Evolutionary conservation across 2,113 vertebrate genomes (phyloP), one percentile per base, ranked within the genome.

Genomic region (Hypocryptadius cinnamomeus): DNA sequence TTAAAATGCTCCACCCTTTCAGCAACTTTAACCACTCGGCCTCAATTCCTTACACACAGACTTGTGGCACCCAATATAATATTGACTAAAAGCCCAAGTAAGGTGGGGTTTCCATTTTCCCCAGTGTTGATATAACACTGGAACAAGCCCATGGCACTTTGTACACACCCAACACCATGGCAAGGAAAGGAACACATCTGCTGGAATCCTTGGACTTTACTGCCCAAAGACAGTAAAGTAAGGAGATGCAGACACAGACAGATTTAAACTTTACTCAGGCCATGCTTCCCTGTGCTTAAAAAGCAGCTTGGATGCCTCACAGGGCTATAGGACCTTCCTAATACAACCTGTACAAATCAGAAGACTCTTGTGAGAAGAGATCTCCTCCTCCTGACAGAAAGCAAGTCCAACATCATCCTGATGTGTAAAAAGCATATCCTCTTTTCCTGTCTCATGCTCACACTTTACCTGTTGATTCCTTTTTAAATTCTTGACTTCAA

Each of bases 61-160:
- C 48, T 45, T 15, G 15, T n/a, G 18, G 18, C 35, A 77, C 21
- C 25, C 48, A 51, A 45, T 63, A n/a, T 10, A 33, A 19, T 2
- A 64, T 0, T 5, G 33, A 8, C 23, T 10, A 20, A 5, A 42
- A 83, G 33, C 31, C 28, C 44, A 76, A 5, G 25, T 0, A 40
- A n/a, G 37, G 27, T 23, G 11, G 8, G 45, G 30, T 8, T 13
- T 68, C 61, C 3, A 0, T 5, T 24, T 47, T 24, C 25, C 40
- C 11, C 37, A 13, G 33, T 6, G 13, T 3, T 65, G 23, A 30
- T 2, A 33, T 1, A 1, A 39, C 35, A 15, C 3, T 23, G 40
- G 39, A 79, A 14, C 2, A 33, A 48, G 11, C 37, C n/a, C 33
- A 2, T 2, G 24, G 37, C 51, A 8, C 15, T 31, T 45, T 21